These are phyloP conservation scores for Crotalus adamanteus DNA, from an alignment of 2,797 vertebrate genomes.

Conservation along the genomic window DNA sequence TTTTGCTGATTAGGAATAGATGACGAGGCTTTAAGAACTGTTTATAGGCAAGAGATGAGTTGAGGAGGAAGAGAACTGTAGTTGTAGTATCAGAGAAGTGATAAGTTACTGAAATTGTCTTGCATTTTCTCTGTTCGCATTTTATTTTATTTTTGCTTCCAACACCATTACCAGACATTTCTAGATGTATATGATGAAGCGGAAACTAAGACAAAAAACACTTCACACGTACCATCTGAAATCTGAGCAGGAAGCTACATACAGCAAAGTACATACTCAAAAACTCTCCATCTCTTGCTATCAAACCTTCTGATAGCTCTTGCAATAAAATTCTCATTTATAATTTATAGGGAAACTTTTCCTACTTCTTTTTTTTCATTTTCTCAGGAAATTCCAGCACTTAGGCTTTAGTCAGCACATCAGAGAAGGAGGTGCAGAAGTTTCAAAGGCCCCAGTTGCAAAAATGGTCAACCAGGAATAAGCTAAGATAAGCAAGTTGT, in stretches of 20 bases:
- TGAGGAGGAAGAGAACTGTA: background rate
- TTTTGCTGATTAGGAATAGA: background rate
- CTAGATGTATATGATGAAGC: background rate
- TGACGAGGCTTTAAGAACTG: background rate
- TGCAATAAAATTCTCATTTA: constrained; percentile 38
- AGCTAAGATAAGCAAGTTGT: constrained; percentile 16
- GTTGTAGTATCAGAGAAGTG: background rate
- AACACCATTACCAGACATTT: background rate
- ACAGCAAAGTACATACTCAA: background rate
- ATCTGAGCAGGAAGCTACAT: constrained; percentile 8
- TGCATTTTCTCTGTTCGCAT: background rate
- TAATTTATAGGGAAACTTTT: constrained; percentile 51
- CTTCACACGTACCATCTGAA: background rate
- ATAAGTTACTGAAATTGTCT: background rate
- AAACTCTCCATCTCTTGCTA: constrained; percentile 6
- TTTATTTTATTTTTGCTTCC: background rate
- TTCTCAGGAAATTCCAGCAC: constrained; percentile 16
- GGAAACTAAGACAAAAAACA: background rate
- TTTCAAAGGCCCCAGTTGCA: constrained; percentile 11
- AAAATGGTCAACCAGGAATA: background rate
- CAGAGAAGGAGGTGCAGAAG: constrained; percentile 20
- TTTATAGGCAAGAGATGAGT: background rate
- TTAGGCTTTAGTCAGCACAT: constrained; percentile 25
- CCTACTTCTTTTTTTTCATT: constrained; percentile 6
- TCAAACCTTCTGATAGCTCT: background rate